A percentile compares a stretch with the other conserved stretches of the same genome.
Evolutionary conservation across 2,113 vertebrate species (phyloP).

Genomic region (Daubentonia madagascariensis): DNA sequence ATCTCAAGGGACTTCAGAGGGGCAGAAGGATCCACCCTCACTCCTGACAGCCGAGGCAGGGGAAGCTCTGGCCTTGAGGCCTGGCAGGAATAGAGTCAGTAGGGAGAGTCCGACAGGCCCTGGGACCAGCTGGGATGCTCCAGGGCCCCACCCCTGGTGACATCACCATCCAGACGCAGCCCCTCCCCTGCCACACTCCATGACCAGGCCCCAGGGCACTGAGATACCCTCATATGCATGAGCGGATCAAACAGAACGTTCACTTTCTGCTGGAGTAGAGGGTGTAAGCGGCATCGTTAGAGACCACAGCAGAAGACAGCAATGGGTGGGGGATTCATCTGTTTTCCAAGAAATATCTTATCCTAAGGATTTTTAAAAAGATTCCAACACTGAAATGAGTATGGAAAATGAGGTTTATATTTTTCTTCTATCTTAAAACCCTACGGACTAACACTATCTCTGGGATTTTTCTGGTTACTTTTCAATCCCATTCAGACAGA

Average conservation of each 20-base stretch:
- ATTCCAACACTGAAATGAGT: background rate
- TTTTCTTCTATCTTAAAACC: background rate
- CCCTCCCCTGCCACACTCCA: background rate
- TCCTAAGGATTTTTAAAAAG: background rate
- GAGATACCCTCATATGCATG: background rate
- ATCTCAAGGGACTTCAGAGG: background rate
- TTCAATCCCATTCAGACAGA: slow-evolving; percentile 10
- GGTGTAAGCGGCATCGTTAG: background rate
- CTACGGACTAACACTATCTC: background rate
- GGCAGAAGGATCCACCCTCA: fast-evolving
- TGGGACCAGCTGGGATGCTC: background rate
- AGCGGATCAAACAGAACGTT: background rate
- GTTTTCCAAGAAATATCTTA: slow-evolving; percentile 27
- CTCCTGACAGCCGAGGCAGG: fast-evolving
- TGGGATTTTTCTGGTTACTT: slow-evolving; percentile 13
- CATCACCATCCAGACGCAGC: background rate
- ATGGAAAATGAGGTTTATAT: background rate
- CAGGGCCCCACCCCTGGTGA: background rate
- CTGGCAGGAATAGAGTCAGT: background rate
- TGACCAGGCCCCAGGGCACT: background rate
- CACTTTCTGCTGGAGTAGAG: background rate
- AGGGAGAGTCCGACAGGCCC: fast-evolving
- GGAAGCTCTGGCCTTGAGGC: background rate
- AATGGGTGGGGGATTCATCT: background rate
- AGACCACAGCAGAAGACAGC: background rate